phyloP scores from a whole-genome alignment of 1,140 invertebrate species.

The Mactra quadrangularis region DNA sequence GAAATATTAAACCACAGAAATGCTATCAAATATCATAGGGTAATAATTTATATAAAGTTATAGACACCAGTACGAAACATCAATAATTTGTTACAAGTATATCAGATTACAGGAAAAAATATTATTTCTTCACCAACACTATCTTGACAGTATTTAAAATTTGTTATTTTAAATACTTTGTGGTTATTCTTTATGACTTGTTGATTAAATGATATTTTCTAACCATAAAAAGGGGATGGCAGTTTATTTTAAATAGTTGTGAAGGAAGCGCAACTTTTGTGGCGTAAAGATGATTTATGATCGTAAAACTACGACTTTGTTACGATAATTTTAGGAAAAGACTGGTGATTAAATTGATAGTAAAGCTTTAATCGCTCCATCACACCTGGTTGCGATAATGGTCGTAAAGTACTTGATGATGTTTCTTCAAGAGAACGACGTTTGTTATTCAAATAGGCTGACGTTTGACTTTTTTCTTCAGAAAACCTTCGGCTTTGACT shows the following conservation, averaged over 20 bases:
- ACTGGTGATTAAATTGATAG: conserved; percentile 33
- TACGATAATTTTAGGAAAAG: conserved; percentile 20
- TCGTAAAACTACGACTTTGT: not conserved
- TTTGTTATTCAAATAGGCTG: conserved; percentile 24
- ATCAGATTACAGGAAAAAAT: conserved; percentile 52
- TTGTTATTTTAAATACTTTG: conserved; percentile 48
- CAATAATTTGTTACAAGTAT: conserved; percentile 33
- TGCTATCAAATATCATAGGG: conserved; percentile 29
- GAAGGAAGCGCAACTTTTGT: conserved; percentile 31
- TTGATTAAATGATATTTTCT: not conserved
- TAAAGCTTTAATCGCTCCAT: conserved; percentile 11
- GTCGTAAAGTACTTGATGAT: not conserved
- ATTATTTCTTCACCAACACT: conserved; percentile 18
- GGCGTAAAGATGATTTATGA: conserved; percentile 50
- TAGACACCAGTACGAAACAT: not conserved
- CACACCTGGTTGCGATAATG: conserved; percentile 48
- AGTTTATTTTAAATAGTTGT: conserved; percentile 1
- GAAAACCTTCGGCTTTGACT: no score
- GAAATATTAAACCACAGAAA: conserved; percentile 6
- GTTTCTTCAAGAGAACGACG: conserved; percentile 5
- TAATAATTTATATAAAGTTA: not conserved
- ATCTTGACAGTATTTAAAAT: not conserved
- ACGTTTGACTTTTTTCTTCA: not conserved
- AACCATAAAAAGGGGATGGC: not conserved
- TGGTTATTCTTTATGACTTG: conserved; percentile 30